Base-by-base conservation (phyloP, 2,888 invertebrate species). In the Stenoptilia bipunctidactyla region DNA sequence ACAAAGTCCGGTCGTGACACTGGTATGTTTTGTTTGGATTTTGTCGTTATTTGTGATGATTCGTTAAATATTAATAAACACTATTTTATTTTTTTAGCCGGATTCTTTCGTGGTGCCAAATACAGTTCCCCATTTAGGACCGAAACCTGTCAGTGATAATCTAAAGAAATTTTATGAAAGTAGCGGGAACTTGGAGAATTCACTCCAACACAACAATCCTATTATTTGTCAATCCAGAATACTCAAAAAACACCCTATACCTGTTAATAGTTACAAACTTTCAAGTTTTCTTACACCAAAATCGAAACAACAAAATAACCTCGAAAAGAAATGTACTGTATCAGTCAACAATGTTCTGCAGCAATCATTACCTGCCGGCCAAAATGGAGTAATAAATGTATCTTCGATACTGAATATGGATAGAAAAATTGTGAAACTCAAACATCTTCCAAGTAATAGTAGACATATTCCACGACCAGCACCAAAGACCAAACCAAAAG, bases 161-260 rank as follows among this genome's bases (percentile, higher is more conserved):
- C 69, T 83, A 60, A 80, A 77, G 69, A 64, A 66, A 44, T 83
- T 79, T 54, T 83, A 82, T 52, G 82, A 83, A 63, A 83, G 66
- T 58, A 82, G 80, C 66, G 82, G 79, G 48, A 79, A 76, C 53
- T 61, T 82, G 39, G 80, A 79, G 51, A 70, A 66, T 53, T 61
- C 58, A 48, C 56, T 67, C 41, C 50, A 65, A 30, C 51, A 60
- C 34, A 61, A 56, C 40, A 45, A 50, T n/a, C 59, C 64, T 14
- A 60, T 48, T 39, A 51, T 50, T 45, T 39, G 51, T 0, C 70
- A 63, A 41, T 66, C 69, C 12, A 60, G 62, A 43, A 59, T 65
- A 43, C 43, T 72, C 9, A 75, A 65, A 44, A 75, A 67, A 49
- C 54, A 58, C 39, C 73, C 71, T 38, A 52, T 50, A 15, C 56